Evolutionary conservation across 2,888 invertebrate genomes (phyloP), one percentile per base, ranked within the genome.

Genomic region (Odontothrips loti): DNA sequence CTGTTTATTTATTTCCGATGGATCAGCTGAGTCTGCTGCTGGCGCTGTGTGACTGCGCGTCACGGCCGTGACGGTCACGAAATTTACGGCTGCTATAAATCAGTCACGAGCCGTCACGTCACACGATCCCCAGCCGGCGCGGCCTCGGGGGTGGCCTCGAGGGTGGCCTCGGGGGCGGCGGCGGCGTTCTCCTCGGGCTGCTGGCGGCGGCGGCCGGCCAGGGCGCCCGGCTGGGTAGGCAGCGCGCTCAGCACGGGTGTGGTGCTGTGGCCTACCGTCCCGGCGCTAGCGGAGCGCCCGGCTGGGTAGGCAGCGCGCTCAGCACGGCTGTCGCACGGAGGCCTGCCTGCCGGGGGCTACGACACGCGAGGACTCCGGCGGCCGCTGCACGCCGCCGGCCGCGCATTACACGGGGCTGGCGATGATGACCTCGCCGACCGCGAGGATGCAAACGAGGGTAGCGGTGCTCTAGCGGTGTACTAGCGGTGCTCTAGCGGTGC

Each of bases 11-110:
- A 75, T 75, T 75, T 75, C 23, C 68, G 23, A 75, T 75, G 68
- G 23, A 75, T 75, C 68, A 75, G 68, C 68, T 12, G 27, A 27
- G 11, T 4, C n/a, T 3, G 68, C 68, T 8, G 27, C 58, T 11
- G 15, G 51, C 51, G 51, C 17, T n/a, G 68, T 12, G 68, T 58
- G 58, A 58, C 34, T 43, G 34, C 58, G 58, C 58, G 58, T 15
- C 58, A n/a, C n/a, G 58, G 20, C 68, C 68, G 68, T 75, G 68
- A 75, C 68, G 68, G 68, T 75, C 68, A 75, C 68, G 68, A 75
- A 27, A 75, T 75, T 75, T 75, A 75, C 68, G 68, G 27, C 27
- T 23, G 11, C 27, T 27, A 27, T 75, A 75, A 75, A 75, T 75
- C 68, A 75, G 68, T 75, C 68, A 75, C 68, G 68, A n/a, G 27